These are phyloP conservation scores for Podarcis raffonei DNA, from an alignment of 2,113 vertebrate species.

Conservation along the genomic window DNA sequence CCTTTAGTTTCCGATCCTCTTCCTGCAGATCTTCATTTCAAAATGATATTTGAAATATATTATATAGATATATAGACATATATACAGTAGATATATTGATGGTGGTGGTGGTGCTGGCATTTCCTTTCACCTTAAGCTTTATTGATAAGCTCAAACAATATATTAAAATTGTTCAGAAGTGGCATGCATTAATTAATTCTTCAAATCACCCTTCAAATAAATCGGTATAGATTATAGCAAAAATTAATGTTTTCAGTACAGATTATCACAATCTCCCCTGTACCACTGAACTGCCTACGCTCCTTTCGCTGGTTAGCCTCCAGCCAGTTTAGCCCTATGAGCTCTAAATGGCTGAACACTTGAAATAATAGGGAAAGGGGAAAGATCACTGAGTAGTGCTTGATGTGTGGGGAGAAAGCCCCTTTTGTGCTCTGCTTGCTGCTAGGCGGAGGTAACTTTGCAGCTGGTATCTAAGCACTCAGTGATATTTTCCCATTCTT, in stretches of 20 bases:
- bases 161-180: not conserved
- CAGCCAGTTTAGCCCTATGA: no score
- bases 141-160: not conserved
- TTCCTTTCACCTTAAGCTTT: not conserved
- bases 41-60: no score
- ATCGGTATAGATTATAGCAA: not conserved
- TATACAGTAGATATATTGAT: no score
- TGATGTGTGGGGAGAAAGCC: not conserved
- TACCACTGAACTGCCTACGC: not conserved
- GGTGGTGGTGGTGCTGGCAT: not conserved
- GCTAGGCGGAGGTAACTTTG: not conserved
- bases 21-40: no score
- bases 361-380: not conserved
- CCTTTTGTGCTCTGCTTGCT: not conserved
- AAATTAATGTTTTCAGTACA: not conserved
- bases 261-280: rapidly evolving
- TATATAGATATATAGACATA: no score
- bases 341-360: not conserved
- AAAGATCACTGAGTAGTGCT: not conserved
- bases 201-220: not conserved
- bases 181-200: not conserved
- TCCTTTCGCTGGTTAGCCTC: not conserved
- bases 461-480: not conserved
- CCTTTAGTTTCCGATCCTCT: no score
- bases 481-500: not conserved